These are phyloP conservation scores for Mus pahari DNA, from an alignment of 2,113 vertebrate species.

Conservation along the genomic window DNA sequence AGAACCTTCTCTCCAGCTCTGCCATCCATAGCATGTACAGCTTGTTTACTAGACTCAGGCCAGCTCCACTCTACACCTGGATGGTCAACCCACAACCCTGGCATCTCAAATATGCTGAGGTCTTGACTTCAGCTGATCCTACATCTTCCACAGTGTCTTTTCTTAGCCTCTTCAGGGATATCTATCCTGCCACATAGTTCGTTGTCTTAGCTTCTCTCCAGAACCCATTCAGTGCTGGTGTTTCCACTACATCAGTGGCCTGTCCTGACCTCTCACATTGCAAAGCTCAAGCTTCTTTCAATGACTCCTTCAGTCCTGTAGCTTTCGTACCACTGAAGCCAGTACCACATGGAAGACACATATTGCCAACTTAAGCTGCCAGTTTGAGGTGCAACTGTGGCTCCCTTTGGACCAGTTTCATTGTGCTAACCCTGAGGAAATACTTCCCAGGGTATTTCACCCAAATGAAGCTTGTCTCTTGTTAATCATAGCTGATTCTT, in stretches of 20 bases:
- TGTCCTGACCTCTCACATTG: background rate
- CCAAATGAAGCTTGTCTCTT: background rate
- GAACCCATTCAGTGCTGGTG: background rate
- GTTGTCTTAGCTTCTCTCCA: background rate
- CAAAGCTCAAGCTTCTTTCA: background rate
- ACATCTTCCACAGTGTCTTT: background rate
- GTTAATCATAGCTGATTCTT: background rate
- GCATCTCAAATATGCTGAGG: background rate
- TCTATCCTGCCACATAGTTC: background rate
- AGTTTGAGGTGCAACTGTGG: background rate
- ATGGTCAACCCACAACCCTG: background rate
- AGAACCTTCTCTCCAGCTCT: background rate
- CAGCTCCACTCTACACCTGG: background rate
- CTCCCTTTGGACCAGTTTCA: background rate
- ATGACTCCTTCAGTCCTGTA: background rate
- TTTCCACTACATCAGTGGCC: background rate
- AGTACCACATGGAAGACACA: too few relatives aligned
- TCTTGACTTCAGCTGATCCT: background rate
- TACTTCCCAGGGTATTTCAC: background rate
- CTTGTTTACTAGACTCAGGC: background rate
- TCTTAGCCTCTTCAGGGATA: background rate
- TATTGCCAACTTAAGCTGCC: background rate
- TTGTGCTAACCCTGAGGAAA: background rate
- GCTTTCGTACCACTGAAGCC: background rate
- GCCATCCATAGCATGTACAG: too few relatives aligned